Evolutionary conservation across 2,888 invertebrate genomes (phyloP).

Genomic region (Scaptomyza parva): DNA sequence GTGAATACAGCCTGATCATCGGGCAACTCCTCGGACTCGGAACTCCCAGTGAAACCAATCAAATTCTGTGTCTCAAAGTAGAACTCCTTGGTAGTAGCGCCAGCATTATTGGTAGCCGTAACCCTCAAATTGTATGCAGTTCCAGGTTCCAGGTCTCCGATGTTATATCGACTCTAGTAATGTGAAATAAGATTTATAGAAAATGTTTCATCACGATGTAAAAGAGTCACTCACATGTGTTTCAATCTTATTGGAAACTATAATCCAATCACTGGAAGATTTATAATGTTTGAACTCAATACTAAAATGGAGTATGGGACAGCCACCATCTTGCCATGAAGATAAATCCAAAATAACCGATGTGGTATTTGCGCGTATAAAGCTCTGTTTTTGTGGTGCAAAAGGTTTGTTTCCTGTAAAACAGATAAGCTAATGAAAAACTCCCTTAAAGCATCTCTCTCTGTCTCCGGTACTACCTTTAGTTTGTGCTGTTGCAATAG

Average conservation of each 20-base stretch:
- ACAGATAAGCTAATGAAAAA: no score
- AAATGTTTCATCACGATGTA: neutral
- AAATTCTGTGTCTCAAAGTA: conserved; percentile 87
- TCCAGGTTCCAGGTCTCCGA: conserved; percentile 86
- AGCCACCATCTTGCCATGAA: conserved; percentile 93
- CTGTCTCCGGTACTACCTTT: conserved; percentile 86
- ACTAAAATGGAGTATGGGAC: conserved; percentile 90
- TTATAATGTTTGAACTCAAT: conserved; percentile 83
- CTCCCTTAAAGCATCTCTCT: neutral
- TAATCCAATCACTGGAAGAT: conserved; percentile 82
- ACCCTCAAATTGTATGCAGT: conserved; percentile 86
- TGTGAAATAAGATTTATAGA: neutral
- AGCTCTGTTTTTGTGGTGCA: conserved; percentile 89
- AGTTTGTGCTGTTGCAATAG: conserved; percentile 89
- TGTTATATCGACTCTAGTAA: conserved; percentile 83
- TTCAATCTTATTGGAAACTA: conserved; percentile 86
- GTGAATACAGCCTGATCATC: conserved; percentile 75
- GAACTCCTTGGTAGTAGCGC: conserved; percentile 87
- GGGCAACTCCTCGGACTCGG: conserved; percentile 70
- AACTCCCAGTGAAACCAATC: conserved; percentile 83
- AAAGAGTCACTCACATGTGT: conserved; percentile 82
- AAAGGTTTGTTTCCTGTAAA: conserved; percentile 86
- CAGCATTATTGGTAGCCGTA: conserved; percentile 88
- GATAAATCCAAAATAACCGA: conserved; percentile 91
- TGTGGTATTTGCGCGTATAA: conserved; percentile 91